Percentiles rank a stretch among this genome's conserved stretches.
Evolutionary conservation across 2,888 invertebrate species (phyloP).

Genomic region (Caenorhabditis macrosperma): DNA sequence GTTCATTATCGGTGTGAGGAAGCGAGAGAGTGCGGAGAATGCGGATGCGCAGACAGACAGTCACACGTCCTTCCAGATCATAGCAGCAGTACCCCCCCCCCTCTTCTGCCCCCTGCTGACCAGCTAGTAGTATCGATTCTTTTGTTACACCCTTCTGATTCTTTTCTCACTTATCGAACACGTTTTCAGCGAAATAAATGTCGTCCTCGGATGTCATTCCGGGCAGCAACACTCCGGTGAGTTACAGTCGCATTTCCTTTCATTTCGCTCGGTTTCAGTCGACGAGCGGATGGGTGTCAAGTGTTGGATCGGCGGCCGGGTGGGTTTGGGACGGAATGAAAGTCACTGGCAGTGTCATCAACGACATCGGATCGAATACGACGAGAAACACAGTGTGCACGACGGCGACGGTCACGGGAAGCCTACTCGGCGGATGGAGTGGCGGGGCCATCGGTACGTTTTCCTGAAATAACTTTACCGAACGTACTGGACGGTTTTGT

Average conservation of each 20-base stretch:
- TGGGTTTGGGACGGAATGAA: slow-evolving; percentile 44
- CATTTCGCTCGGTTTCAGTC: slow-evolving; percentile 10
- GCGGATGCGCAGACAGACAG: neutral
- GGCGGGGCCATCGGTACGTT: slow-evolving; percentile 29
- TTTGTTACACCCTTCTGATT: neutral
- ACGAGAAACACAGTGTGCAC: slow-evolving; percentile 44
- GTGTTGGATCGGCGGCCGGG: slow-evolving; percentile 30
- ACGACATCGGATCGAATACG: slow-evolving; percentile 30
- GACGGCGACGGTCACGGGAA: slow-evolving; percentile 44
- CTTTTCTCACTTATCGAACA: neutral
- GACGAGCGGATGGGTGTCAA: slow-evolving; percentile 17
- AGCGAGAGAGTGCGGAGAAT: neutral
- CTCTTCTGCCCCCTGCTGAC: neutral
- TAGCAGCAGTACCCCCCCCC: no score
- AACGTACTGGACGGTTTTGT: no score
- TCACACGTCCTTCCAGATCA: slow-evolving; percentile 17
- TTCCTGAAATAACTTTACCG: no score
- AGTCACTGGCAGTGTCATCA: slow-evolving; percentile 40
- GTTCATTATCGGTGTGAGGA: neutral
- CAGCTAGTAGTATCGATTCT: neutral
- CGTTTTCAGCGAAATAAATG: slow-evolving; percentile 4
- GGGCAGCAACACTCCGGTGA: slow-evolving; percentile 2
- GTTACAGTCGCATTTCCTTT: neutral
- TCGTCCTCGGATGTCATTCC: slow-evolving; percentile 20
- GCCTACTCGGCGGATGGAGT: slow-evolving; percentile 39